Evolutionary conservation across 1,140 invertebrate species (phyloP), one percentile per base, ranked within the genome.

Genomic region (Sesamia nonagrioides): DNA sequence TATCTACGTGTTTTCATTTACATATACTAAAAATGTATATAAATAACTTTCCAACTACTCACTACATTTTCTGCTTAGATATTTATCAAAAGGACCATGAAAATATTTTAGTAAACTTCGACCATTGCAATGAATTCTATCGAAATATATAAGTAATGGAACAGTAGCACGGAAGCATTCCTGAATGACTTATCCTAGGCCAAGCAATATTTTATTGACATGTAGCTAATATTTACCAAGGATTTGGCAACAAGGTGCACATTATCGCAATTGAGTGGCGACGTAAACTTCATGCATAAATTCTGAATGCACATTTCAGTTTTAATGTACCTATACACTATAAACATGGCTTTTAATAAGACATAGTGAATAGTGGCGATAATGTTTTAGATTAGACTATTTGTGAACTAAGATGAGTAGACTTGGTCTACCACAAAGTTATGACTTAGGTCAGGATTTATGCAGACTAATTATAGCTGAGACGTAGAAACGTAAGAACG

Each of bases 381-480:
- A 42, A 66, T 21, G 7, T 9, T 9, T 11, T n/a, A n/a, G n/a
- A n/a, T n/a, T n/a, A 35, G 17, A 18, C 2, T 66, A 66, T 66
- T 66, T 66, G 37, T 45, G 18, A n/a, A 63, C 17, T 6, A 7
- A 15, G 27, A 63, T 33, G 56, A 33, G 21, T 33, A 35, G 63
- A 66, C 63, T 40, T 66, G 61, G 61, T 27, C 61, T 66, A 66
- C 40, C 63, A 13, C 40, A 66, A 66, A 45, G 27, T 45, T 37
- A 40, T 15, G 60, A 13, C 56, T 33, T 33, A 37, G 60, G 60
- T 61, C 60, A 40, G 60, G 27, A 37, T 7, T 27, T 27, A 35
- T 5, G 15, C 7, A 7, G 35, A 35, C 21, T 61, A 61, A 61
- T 37, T 61, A 17, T 40, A 61, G 11, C 35, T 40, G 35, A 37